These are phyloP conservation scores for Triplophysa siluroides DNA, from an alignment of 2,113 vertebrate species.

Conservation along the genomic window DNA sequence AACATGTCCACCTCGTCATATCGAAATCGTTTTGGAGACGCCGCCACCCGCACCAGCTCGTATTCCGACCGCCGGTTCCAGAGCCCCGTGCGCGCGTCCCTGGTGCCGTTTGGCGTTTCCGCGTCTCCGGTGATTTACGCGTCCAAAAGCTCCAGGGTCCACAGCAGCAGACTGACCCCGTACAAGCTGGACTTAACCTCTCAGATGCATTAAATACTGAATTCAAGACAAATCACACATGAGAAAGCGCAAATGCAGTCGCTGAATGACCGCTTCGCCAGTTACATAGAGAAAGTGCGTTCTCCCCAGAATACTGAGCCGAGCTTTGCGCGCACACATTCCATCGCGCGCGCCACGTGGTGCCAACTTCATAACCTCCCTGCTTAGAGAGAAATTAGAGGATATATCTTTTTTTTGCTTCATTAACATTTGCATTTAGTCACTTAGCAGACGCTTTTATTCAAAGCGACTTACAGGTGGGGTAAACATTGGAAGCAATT, in stretches of 20 bases:
- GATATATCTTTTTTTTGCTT: too few relatives aligned
- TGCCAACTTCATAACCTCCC: too few relatives aligned
- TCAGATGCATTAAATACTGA: conserved; percentile 90
- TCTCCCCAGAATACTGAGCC: too few relatives aligned
- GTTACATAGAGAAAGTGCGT: conserved; percentile 97
- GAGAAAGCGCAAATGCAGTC: conserved; percentile 95
- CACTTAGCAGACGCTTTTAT: too few relatives aligned
- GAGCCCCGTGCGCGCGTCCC: conserved; percentile 73
- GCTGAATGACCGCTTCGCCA: conserved; percentile 95
- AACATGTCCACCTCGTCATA: conserved; percentile 80
- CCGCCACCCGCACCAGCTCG: conserved; percentile 62
- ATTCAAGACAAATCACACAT: conserved; percentile 87
- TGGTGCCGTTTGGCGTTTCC: conserved; percentile 72
- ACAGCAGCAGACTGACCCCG: conserved; percentile 76
- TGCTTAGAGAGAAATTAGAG: conserved; percentile 88
- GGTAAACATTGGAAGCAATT: too few relatives aligned
- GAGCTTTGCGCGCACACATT: too few relatives aligned
- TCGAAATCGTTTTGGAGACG: conserved; percentile 85
- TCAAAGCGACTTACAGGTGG: too few relatives aligned
- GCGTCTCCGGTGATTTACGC: conserved; percentile 70
- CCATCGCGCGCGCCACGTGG: too few relatives aligned
- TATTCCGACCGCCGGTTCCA: conserved; percentile 76
- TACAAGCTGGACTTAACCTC: conserved; percentile 85
- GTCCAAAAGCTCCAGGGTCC: conserved; percentile 71
- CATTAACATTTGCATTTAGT: too few relatives aligned